Base-by-base conservation (phyloP, 2,888 invertebrate species). In the Proisotoma minuta region DNA sequence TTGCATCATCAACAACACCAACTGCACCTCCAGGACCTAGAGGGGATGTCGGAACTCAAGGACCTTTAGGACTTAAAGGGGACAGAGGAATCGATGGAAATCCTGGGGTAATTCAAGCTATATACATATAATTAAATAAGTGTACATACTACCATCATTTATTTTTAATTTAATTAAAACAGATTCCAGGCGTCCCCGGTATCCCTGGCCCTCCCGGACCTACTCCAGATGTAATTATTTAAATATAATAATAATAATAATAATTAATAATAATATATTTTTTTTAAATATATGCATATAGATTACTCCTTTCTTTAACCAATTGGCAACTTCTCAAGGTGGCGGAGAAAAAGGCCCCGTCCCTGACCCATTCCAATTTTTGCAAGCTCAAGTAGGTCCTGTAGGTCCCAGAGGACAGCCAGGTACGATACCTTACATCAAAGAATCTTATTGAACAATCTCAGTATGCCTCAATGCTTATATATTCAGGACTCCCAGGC, bases 311-410 rank as follows among this genome's bases (percentile, higher is more conserved):
- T 90, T 90, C 76, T 83, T 89, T 72, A 84, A 87, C 67, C 88
- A 89, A 78, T 77, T 91, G 67, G 86, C 88, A 0, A 80, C 85
- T 29, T 82, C 86, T 5, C 84, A 87, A 74, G 77, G 71, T 50
- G 85, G 85, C 10, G 82, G 82, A 8, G 91, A 91, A 74, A 91
- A 91, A 77, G 91, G 91, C 0, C 89, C 88, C 0, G 80, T 82
- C 0, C 85, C 86, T 0, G 85, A 85, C 73, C 82, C 84, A 20
- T 87, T 87, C 74, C 85, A 86, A 74, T 90, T 88, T 77, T 79
- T 90, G 77, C 89, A 89, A 78, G 87, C 89, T 20, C 85, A 88
- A 73, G 86, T 88, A 1, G 90, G 90, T 4, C 85, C 88, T 15
- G 83, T 86, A 20, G 93, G 94, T 39, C 84, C 88, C 0, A 81